Percentiles rank a stretch among this genome's conserved stretches.
Evolutionary conservation across 2,888 invertebrate species (phyloP).

Genomic region (Cephus runcator): DNA sequence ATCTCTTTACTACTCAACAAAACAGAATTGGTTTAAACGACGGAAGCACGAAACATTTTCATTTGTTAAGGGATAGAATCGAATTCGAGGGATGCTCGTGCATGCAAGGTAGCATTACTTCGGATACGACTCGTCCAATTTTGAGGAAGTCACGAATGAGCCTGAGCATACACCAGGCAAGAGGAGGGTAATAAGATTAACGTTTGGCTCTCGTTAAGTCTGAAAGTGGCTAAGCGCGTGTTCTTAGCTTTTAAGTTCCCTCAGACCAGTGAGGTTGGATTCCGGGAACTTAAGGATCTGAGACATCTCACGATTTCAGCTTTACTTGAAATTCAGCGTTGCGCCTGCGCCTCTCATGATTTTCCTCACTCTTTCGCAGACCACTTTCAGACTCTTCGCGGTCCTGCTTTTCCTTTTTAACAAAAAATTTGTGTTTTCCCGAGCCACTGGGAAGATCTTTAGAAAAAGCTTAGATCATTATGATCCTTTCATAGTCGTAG

Average conservation of each 20-base stretch:
- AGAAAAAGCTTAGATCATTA: background rate
- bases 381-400: background rate
- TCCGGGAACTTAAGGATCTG: background rate
- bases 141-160: background rate
- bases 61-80: background rate
- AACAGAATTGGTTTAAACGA: background rate
- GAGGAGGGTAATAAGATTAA: background rate
- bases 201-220: background rate
- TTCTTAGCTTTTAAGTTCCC: background rate
- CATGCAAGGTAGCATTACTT: background rate
- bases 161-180: background rate
- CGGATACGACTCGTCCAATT: background rate
- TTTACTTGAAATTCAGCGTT: constrained; percentile 4
- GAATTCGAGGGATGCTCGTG: background rate
- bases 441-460: background rate
- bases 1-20: background rate
- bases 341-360: constrained; percentile 5
- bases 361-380: constrained; percentile 1
- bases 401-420: background rate
- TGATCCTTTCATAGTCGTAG: background rate
- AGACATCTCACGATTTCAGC: background rate
- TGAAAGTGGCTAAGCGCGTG: background rate
- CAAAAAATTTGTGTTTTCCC: background rate
- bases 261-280: background rate
- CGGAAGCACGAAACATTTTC: background rate